phyloP scores from a whole-genome alignment of 2,888 invertebrate species.

The Sepioteuthis lessoniana region DNA sequence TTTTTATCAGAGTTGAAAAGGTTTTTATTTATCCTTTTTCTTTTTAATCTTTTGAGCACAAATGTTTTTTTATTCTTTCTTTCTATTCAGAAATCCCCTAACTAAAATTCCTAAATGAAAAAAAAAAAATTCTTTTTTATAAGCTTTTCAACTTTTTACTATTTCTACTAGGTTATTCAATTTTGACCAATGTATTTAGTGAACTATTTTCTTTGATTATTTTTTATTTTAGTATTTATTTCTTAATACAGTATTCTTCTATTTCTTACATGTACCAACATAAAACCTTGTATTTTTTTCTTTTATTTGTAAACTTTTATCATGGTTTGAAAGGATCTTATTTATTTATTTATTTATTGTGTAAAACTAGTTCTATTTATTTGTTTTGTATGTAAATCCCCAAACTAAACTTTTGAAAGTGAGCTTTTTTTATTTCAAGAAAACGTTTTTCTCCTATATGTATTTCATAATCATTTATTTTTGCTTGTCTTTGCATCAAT shows the following conservation, averaged over 20 bases:
- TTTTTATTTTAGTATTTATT: neutral
- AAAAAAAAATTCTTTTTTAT: neutral
- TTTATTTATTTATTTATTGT: neutral
- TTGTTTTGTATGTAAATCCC: neutral
- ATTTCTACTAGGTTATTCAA: neutral
- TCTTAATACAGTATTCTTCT: neutral
- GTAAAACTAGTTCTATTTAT: neutral
- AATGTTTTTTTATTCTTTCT: no score
- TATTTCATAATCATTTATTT: neutral
- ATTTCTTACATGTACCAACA: neutral
- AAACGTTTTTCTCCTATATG: neutral
- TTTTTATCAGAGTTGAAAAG: neutral
- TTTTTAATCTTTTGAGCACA: no score
- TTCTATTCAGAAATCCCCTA: neutral
- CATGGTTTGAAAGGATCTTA: neutral
- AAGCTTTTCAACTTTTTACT: neutral
- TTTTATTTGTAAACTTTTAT: neutral
- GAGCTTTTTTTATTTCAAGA: neutral
- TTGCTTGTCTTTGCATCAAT: neutral
- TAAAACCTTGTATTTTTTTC: neutral
- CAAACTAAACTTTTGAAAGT: neutral
- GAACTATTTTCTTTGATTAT: neutral
- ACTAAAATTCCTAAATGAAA: neutral
- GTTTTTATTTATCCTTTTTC: neutral
- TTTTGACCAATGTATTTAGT: neutral